These are phyloP conservation scores for Drosophila heteroneura DNA, from an alignment of 2,888 invertebrate genomes.

Conservation along the genomic window DNA sequence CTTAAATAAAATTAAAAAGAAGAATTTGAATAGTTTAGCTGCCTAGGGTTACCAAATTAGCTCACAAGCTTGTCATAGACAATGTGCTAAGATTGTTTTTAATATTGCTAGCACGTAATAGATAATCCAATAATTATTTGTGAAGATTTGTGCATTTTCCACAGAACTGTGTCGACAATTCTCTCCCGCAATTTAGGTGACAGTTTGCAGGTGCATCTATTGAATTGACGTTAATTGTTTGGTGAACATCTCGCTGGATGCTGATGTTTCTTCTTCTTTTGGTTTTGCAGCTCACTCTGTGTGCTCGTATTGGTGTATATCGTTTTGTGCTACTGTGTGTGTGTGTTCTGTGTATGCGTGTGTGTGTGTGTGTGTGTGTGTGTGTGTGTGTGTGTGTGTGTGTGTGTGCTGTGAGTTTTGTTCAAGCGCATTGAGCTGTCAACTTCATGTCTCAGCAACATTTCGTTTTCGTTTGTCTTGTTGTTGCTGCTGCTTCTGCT, in stretches of 20 bases:
- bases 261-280: slow-evolving; percentile 46
- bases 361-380: slow-evolving; percentile 24
- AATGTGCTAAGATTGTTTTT: neutral
- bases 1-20: neutral
- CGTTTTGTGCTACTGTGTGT: slow-evolving; percentile 26
- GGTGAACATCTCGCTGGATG: slow-evolving; percentile 24
- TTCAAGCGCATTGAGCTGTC: slow-evolving; percentile 84
- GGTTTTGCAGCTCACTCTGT: slow-evolving; percentile 52
- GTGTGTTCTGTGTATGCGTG: neutral
- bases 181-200: neutral
- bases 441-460: slow-evolving; percentile 83
- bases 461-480: slow-evolving; percentile 78
- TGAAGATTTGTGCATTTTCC: neutral
- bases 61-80: neutral
- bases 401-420: slow-evolving; percentile 67
- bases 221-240: slow-evolving; percentile 39
- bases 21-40: neutral
- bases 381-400: too few relatives aligned
- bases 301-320: slow-evolving; percentile 39
- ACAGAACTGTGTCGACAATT: neutral
- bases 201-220: slow-evolving; percentile 36
- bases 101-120: neutral
- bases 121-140: neutral
- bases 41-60: neutral
- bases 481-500: slow-evolving; percentile 50